Evolutionary conservation across 2,113 vertebrate species (phyloP).

Genomic region (Platycercus adscitus): DNA sequence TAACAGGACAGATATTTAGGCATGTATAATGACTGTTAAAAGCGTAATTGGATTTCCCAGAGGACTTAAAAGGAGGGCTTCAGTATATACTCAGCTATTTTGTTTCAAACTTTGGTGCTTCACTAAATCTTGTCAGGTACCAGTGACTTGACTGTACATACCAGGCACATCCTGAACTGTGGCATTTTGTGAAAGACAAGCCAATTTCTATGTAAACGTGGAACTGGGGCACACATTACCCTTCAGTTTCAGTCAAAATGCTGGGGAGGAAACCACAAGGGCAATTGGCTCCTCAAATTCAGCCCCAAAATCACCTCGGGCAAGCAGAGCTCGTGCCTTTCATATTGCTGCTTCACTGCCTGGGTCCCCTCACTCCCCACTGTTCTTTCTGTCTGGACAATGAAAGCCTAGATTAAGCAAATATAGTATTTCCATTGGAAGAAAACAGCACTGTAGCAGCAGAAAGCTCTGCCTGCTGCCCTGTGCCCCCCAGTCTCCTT

Average conservation of each 20-base stretch:
- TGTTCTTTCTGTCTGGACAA: background rate
- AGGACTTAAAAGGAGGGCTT: background rate
- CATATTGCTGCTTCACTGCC: accelerated
- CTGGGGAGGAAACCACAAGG: background rate
- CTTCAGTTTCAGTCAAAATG: background rate
- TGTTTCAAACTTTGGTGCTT: background rate
- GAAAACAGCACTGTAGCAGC: background rate
- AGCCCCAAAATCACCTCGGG: background rate
- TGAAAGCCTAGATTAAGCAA: background rate
- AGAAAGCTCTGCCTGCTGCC: background rate
- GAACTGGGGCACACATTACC: background rate
- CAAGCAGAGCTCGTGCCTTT: background rate
- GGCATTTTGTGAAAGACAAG: background rate
- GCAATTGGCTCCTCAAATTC: background rate
- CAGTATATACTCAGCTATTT: background rate
- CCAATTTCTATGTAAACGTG: background rate
- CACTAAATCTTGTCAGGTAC: background rate
- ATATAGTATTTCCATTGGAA: background rate
- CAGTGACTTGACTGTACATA: background rate
- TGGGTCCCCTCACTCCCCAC: background rate
- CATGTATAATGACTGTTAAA: background rate
- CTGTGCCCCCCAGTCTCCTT: accelerated
- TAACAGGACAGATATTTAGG: background rate
- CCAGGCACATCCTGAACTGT: background rate
- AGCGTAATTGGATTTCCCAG: background rate